Evolutionary conservation across 2,888 invertebrate species (phyloP).

Genomic region (Cerastis rubricosa): DNA sequence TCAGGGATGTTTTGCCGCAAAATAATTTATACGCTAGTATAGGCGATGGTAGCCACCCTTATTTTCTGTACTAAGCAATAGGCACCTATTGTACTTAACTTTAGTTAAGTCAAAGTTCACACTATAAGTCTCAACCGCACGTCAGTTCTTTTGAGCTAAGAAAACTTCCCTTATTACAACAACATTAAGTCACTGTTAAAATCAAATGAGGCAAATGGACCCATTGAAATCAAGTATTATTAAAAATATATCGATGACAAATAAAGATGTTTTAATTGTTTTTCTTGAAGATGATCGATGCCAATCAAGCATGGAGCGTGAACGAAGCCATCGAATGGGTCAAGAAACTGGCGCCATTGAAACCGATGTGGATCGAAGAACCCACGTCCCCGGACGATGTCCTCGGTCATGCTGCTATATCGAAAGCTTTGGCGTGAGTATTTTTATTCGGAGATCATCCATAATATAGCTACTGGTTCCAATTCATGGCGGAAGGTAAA

Average conservation of each 20-base stretch:
- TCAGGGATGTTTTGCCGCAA: background rate
- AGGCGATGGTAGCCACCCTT: background rate
- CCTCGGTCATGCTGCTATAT: slow-evolving; percentile 95
- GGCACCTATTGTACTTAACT: background rate
- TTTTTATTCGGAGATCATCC: background rate
- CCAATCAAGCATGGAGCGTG: slow-evolving; percentile 97
- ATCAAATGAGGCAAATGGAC: background rate
- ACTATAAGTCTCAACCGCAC: background rate
- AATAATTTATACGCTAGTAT: background rate
- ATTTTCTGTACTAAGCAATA: background rate
- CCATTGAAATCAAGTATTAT: background rate
- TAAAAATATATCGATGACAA: background rate
- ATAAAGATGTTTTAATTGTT: slow-evolving; percentile 6
- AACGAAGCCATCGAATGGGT: slow-evolving; percentile 96
- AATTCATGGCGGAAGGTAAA: background rate
- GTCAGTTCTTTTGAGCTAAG: background rate
- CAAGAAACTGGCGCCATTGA: slow-evolving; percentile 93
- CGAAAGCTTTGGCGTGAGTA: slow-evolving; percentile 91
- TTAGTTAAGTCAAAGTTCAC: background rate
- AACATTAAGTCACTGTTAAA: background rate
- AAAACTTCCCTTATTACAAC: background rate
- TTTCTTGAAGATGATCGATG: slow-evolving; percentile 94
- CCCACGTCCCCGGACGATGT: slow-evolving; percentile 98
- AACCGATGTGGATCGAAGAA: slow-evolving; percentile 97
- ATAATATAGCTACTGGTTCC: background rate